Conservation (phyloP, 2,888 invertebrate genomes). For the Bellardia pandia region DNA sequence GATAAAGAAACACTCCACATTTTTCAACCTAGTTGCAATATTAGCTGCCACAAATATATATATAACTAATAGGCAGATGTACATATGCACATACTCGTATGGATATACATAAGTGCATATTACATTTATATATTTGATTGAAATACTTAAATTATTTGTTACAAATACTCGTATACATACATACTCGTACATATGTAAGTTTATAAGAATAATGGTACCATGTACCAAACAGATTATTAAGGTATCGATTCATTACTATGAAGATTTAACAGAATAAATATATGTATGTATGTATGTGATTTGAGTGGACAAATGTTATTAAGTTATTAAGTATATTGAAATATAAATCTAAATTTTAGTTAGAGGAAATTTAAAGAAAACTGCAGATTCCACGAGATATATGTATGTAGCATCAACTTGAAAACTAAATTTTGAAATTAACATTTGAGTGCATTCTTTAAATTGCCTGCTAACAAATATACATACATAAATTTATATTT, state of each 20-base stretch:
- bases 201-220: conserved; percentile 24
- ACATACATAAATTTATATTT: conserved; percentile 4
- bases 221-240: neutral
- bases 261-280: no score
- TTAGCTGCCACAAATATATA: conserved; percentile 47
- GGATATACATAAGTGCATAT: neutral
- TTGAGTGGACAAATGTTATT: no score
- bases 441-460: neutral
- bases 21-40: conserved; percentile 50
- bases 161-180: neutral
- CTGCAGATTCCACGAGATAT: no score
- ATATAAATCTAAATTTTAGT: no score
- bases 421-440: neutral
- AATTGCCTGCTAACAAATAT: neutral
- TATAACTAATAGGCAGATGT: no score
- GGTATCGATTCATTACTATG: neutral
- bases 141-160: conserved; percentile 15
- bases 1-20: conserved; percentile 73
- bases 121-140: neutral
- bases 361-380: no score
- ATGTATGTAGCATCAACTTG: no score
- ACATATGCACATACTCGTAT: no score
- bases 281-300: no score
- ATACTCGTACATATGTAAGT: neutral
- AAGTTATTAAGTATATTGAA: no score